A percentile compares a stretch with the other conserved stretches of the same genome.
These are phyloP conservation scores for Anguilla pacifica DNA, from an alignment of 2,797 vertebrate species.

Conservation along the genomic window DNA sequence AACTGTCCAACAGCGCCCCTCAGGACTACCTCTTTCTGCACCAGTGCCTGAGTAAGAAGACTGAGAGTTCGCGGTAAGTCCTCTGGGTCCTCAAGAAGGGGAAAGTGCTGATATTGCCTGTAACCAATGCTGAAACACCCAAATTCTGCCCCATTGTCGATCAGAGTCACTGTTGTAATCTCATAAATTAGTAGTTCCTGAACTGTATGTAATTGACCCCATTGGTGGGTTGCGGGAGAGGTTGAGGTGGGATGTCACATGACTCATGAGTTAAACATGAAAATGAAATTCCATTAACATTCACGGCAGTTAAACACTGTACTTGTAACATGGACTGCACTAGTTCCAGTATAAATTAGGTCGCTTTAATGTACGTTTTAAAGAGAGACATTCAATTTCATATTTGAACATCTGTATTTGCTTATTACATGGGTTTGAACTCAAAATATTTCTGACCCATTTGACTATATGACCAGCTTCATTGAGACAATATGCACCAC, in stretches of 20 bases:
- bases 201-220: background rate
- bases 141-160: background rate
- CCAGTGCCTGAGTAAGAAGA: conserved; percentile 96
- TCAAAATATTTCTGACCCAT: too few species aligned
- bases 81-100: background rate
- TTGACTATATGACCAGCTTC: too few species aligned
- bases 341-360: too few species aligned
- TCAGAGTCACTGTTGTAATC: background rate
- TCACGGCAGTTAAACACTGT: too few species aligned
- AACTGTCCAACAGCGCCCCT: conserved; percentile 92
- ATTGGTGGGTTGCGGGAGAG: background rate
- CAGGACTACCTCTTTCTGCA: conserved; percentile 99
- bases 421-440: too few species aligned
- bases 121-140: background rate
- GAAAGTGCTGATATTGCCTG: background rate
- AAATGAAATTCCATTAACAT: too few species aligned
- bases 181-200: background rate
- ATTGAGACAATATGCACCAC: background rate
- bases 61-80: conserved; percentile 87
- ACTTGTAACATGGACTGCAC: too few species aligned
- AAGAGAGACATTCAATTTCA: too few species aligned
- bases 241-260: too few species aligned
- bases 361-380: too few species aligned
- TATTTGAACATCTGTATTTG: too few species aligned
- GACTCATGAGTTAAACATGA: too few species aligned